Evolutionary conservation across 2,888 invertebrate genomes (phyloP), one percentile per base, ranked within the genome.

Genomic region (Ennomos quercinarius): DNA sequence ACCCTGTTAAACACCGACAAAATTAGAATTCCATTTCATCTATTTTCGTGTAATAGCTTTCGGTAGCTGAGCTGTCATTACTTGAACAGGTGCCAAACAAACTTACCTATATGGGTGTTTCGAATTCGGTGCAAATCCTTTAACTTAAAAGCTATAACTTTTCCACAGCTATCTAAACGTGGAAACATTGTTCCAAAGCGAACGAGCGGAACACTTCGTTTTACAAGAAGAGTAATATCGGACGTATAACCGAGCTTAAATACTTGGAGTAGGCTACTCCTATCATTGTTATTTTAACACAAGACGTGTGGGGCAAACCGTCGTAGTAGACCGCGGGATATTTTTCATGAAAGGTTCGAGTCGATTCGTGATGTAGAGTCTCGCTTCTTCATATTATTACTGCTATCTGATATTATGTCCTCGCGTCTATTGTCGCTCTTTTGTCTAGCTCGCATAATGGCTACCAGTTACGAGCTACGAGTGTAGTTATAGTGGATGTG

Each of bases 61-160:
- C 45, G 49, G 54, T 59, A 57, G 48, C 64, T 17, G 39, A 61
- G 61, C 60, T 66, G 66, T 66, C 64, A 58, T 61, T 63, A 56
- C 58, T 67, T 57, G 51, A 63, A 63, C 64, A 45, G 57, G 55
- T 59, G 64, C 60, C 53, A 64, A 53, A 53, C 57, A 62, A 66
- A 66, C 62, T 64, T 64, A 52, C 63, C 68, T 68, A 75, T 68
- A 74, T 71, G 67, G 71, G 66, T 73, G 74, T 71, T 73, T 66
- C 63, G 65, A 67, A 73, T 73, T 72, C 66, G 68, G 67, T 69
- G 68, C 55, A 70, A 72, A 72, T 73, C 66, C 74, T 73, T 73
- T 73, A 64, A 76, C 72, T 73, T 72, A 36, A 63, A 66, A 72
- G 64, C 67, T 64, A 69, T 67, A 71, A 74, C 73, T 75, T 73